Conservation (phyloP, 64 coral and sea anemone genomes). For the Pocillopora verrucosa region DNA sequence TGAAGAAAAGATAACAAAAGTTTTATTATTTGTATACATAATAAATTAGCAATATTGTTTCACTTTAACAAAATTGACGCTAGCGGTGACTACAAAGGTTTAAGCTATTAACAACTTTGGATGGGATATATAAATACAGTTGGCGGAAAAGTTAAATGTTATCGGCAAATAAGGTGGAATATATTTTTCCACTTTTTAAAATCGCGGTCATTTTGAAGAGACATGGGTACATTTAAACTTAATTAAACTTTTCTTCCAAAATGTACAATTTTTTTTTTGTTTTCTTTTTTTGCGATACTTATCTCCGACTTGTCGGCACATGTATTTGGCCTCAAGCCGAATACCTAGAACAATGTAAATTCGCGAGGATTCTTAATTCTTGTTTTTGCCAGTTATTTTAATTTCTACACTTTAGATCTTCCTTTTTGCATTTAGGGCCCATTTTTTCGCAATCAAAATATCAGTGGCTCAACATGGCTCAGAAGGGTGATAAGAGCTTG, state of each 20-base stretch:
- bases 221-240: background rate
- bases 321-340: no score
- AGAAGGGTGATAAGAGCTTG: no score
- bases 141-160: background rate
- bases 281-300: no score
- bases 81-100: slow-evolving; percentile 1
- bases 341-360: no score
- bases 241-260: background rate
- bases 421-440: no score
- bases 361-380: no score
- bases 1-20: background rate
- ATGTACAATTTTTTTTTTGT: no score
- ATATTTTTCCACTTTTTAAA: background rate
- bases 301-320: no score
- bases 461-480: no score
- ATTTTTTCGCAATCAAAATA: no score
- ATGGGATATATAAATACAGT: background rate
- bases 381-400: no score
- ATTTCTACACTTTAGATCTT: no score
- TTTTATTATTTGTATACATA: background rate
- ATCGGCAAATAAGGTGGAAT: background rate
- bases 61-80: slow-evolving; percentile 1
- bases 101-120: background rate
- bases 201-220: background rate
- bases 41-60: slow-evolving; percentile 24